Evolutionary conservation across 1,140 invertebrate genomes (phyloP), one percentile per base, ranked within the genome.

Genomic region (Acromyrmex heyeri): DNA sequence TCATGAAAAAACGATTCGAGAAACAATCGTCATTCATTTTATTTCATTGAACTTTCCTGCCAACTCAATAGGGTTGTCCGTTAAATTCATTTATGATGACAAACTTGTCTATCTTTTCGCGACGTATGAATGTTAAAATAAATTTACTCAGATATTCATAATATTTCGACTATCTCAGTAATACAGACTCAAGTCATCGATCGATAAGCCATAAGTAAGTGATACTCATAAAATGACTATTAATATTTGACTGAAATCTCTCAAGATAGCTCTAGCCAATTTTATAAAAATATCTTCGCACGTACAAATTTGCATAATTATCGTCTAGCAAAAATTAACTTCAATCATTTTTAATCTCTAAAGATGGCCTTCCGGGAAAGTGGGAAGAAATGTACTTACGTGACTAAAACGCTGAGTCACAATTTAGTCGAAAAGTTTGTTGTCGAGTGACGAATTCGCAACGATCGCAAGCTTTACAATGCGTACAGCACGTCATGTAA

Each of bases 401-500:
- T 6, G 24, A 3, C 30, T 24, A 34, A 55, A 55, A 72, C 24
- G 88, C 88, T 89, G 88, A 90, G 82, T 90, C 88, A 87, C 64
- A 27, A 24, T n/a, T 76, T 44, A 30, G 34, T 27, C 30, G 70
- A 72, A 82, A 83, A 18, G 34, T 21, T 1, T 50, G 27, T 27
- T 67, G 77, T 38, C 48, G 27, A 78, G 59, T 55, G 34, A 59
- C 18, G 30, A 34, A 16, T 12, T 70, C 38, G 12, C 27, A 27
- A 27, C 57, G 18, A 48, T 86, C 53, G 87, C 14, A 48, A 88
- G 53, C 72, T 77, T 61, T 82, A 57, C 34, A 27, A 61, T 57
- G 50, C 73, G 61, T 85, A 73, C 64, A n/a, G 76, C 77, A 88
- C 73, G 81, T 90, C 88, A 77, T 83, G 85, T 85, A 86, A 90